Evolutionary conservation across 2,113 vertebrate genomes (phyloP).

Genomic region (Oncorhynchus clarkii): DNA sequence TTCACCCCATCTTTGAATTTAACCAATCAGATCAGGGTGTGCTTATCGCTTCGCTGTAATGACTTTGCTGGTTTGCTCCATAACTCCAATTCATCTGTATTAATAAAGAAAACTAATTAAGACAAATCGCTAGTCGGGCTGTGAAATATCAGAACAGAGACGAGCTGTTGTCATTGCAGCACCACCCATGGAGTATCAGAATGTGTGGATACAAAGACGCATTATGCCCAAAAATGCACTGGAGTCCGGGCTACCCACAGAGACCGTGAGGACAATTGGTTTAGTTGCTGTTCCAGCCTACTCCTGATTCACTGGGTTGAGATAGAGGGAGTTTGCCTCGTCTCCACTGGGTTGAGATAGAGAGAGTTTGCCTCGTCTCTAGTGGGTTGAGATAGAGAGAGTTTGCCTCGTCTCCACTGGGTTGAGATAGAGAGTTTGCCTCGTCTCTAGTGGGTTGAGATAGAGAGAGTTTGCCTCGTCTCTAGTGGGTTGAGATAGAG

Average conservation of each 20-base stretch:
- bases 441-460: not conserved
- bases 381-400: too few relatives aligned
- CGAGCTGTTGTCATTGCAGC: not conserved
- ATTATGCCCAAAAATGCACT: slow-evolving; percentile 43
- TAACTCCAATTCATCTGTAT: too few relatives aligned
- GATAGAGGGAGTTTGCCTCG: slow-evolving; percentile 18
- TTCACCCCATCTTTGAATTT: not conserved
- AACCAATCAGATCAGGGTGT: too few relatives aligned
- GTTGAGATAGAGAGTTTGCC: slow-evolving; percentile 11
- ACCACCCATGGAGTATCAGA: slow-evolving; percentile 3
- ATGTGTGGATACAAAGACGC: slow-evolving; percentile 31
- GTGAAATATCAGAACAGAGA: not conserved
- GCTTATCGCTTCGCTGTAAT: too few relatives aligned
- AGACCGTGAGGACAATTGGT: slow-evolving; percentile 36
- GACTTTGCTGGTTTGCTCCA: too few relatives aligned
- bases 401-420: not conserved
- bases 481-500: not conserved
- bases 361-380: not conserved
- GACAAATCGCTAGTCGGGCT: not conserved
- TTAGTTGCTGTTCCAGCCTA: slow-evolving; percentile 38
- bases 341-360: not conserved
- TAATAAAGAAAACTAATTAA: too few relatives aligned
- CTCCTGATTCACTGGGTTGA: slow-evolving; percentile 27
- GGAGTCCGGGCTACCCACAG: slow-evolving; percentile 37
- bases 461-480: not conserved